phyloP scores from a whole-genome alignment of 2,888 invertebrate genomes.

The Agrochola lota region DNA sequence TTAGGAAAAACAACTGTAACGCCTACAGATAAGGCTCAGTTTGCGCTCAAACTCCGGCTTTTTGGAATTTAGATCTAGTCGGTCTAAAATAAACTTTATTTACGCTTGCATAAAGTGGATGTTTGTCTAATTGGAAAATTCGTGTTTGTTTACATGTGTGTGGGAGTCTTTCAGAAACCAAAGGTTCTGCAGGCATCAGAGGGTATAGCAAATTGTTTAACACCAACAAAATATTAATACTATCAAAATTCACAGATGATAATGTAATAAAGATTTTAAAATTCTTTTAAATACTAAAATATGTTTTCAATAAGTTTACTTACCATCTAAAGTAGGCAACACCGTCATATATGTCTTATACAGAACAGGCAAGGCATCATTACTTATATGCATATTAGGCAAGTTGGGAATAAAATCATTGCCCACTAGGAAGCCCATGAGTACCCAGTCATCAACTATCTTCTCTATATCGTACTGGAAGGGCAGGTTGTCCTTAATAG shows the following conservation, averaged over 20 bases:
- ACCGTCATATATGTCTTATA: constrained; percentile 97
- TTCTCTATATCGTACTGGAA: constrained; percentile 96
- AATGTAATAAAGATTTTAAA: neutral
- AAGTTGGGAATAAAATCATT: constrained; percentile 99
- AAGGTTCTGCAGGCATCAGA: neutral
- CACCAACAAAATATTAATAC: neutral
- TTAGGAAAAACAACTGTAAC: too few relatives aligned
- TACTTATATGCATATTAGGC: constrained; percentile 98
- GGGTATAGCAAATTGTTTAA: neutral
- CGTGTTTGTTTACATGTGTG: too few relatives aligned
- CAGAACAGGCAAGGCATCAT: constrained; percentile 96
- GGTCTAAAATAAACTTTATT: too few relatives aligned
- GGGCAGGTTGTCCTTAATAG: constrained; percentile 92
- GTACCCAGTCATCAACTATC: constrained; percentile 99
- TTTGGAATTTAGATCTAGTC: too few relatives aligned
- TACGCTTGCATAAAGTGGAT: too few relatives aligned
- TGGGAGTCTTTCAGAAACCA: too few relatives aligned
- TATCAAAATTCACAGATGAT: neutral
- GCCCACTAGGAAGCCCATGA: constrained; percentile 99
- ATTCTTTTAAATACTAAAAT: neutral
- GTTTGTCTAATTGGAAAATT: too few relatives aligned
- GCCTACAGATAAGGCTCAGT: too few relatives aligned
- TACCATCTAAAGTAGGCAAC: constrained; percentile 96
- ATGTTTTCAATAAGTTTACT: constrained; percentile 64
- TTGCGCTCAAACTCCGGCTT: too few relatives aligned